phyloP scores from a whole-genome alignment of 2,888 invertebrate genomes.

The Chrysina gloriosa region DNA sequence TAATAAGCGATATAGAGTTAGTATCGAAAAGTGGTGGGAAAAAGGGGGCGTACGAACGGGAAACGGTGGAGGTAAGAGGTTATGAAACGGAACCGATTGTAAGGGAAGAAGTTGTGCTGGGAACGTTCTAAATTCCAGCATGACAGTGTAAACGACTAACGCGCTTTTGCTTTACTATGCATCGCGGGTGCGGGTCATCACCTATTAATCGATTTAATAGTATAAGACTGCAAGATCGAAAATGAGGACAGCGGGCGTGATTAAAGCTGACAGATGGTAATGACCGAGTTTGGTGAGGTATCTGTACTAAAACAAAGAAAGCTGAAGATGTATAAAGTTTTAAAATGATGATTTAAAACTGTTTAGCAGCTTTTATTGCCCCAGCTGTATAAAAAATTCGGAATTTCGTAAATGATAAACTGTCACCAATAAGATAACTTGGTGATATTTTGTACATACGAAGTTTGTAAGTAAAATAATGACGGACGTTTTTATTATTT shows the following conservation, averaged over 20 bases:
- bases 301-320: no score
- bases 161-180: constrained; percentile 8
- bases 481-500: no score
- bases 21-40: constrained; percentile 83
- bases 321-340: no score
- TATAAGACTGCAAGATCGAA: constrained; percentile 9
- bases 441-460: no score
- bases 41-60: constrained; percentile 64
- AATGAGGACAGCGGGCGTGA: neutral
- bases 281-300: no score
- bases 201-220: neutral
- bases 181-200: neutral
- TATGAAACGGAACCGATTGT: constrained; percentile 55
- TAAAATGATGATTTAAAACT: no score
- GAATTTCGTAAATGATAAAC: no score
- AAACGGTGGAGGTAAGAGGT: constrained; percentile 49
- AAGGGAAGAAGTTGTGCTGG: constrained; percentile 46
- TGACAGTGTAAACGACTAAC: neutral
- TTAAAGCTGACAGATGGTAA: no score
- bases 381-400: no score
- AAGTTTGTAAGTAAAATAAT: no score
- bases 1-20: constrained; percentile 79
- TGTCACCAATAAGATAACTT: no score
- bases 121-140: constrained; percentile 27
- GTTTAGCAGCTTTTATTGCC: no score